A percentile compares a stretch with the other conserved stretches of the same genome.
These are phyloP conservation scores for Prionace glauca DNA, from an alignment of 2,797 vertebrate genomes.

Conservation along the genomic window DNA sequence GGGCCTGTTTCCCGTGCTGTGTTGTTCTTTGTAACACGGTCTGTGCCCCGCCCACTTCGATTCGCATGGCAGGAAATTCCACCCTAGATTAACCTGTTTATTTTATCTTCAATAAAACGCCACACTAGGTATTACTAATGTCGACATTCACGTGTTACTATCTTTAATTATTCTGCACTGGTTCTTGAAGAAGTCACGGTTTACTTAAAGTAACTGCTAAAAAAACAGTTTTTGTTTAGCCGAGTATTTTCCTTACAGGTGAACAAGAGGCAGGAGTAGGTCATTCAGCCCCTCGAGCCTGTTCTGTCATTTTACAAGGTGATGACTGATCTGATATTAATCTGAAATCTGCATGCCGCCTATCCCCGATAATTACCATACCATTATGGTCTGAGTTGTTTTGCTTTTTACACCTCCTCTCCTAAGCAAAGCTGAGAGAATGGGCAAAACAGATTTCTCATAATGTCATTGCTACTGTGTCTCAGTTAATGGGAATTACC, in stretches of 20 bases:
- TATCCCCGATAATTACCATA: too few species aligned
- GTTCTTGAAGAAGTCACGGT: not conserved
- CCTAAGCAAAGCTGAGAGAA: not conserved
- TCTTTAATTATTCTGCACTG: not conserved
- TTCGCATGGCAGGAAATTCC: too few species aligned
- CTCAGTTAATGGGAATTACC: not conserved
- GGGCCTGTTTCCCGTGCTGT: too few species aligned
- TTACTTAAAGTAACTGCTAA: not conserved
- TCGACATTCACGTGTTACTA: not conserved
- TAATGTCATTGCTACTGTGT: not conserved
- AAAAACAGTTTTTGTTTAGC: not conserved
- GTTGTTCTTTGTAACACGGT: too few species aligned
- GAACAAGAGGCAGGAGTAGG: too few species aligned
- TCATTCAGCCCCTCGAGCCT: too few species aligned
- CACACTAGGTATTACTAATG: not conserved
- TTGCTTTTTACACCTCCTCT: not conserved
- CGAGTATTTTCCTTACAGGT: too few species aligned
- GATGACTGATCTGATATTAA: too few species aligned
- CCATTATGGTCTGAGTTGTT: too few species aligned
- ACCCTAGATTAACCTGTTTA: not conserved
- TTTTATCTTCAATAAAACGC: not conserved
- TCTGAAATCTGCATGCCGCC: not conserved
- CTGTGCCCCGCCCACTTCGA: too few species aligned
- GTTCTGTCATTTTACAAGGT: too few species aligned
- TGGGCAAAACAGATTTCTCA: not conserved